Base-by-base conservation (phyloP, 1,140 invertebrate species). In the Drosophila aff. region DNA sequence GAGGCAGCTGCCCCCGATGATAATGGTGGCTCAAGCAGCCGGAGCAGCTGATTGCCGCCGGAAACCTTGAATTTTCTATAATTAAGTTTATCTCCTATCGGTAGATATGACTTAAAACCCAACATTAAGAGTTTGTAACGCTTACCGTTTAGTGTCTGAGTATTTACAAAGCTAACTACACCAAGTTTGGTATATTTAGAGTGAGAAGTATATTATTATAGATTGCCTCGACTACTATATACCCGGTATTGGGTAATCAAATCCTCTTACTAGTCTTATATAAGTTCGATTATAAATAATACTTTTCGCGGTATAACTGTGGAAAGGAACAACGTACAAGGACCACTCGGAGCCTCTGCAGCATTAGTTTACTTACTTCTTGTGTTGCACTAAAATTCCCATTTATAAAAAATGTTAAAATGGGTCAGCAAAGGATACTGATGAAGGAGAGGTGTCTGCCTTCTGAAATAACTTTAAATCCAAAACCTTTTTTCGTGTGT, bases 51-150 rank as follows among this genome's bases (percentile, higher is more conserved):
- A 78, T 23, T 46, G 10, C 41, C 21, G 47, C 68, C 80, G 69
- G 69, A 73, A 73, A 52, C 53, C 44, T 50, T 81, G 41, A 59
- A 82, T 83, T 80, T 83, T 72, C 66, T 76, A 78, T 77, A 89
- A 78, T 67, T 83, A 77, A 78, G 65, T 68, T 78, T 49, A 44
- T 79, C 47, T 38, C 18, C 60, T 61, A 65, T 72, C 38, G 47
- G n/a, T 11, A 64, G 77, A 36, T 79, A 84, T 59, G 41, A 47
- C 18, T 26, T 16, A 71, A 71, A 31, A 80, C 8, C 16, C n/a
- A 15, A 33, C 47, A 36, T 49, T 16, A 36, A 16, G 31, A 21
- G 31, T 53, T 53, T 21, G 18, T 36, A 36, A 33, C 18, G n/a
- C n/a, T 53, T 53, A 36, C n/a, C 7, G 11, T 9, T 21, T 53